Percentiles rank a stretch among this genome's conserved stretches.
These are phyloP conservation scores for Apis laboriosa DNA, from an alignment of 1,140 invertebrate species.

Conservation along the genomic window DNA sequence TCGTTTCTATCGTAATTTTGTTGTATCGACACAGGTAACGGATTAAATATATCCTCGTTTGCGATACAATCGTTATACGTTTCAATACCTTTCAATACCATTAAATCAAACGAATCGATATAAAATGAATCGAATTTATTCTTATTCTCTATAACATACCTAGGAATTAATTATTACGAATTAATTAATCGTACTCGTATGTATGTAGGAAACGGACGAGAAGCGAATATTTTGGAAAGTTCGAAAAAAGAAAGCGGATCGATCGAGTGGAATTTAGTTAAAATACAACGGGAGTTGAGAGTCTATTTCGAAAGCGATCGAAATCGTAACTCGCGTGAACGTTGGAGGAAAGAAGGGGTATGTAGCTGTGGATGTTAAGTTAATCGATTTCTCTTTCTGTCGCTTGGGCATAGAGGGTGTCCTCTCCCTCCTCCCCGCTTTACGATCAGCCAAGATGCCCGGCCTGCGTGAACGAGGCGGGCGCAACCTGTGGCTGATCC, in stretches of 20 bases:
- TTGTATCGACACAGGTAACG: too few species aligned
- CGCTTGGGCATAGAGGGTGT: slow-evolving; percentile 49
- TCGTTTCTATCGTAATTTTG: too few species aligned
- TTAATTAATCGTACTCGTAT: too few species aligned
- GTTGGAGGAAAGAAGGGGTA: slow-evolving; percentile 18
- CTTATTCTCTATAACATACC: too few species aligned
- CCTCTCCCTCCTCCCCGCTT: slow-evolving; percentile 41
- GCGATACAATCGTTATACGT: background rate
- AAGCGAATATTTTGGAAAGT: too few species aligned
- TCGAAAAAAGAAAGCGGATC: background rate
- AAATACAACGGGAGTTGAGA: background rate
- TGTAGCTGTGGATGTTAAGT: slow-evolving; percentile 53
- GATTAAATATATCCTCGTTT: background rate
- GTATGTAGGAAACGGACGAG: too few species aligned
- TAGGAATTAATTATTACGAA: too few species aligned
- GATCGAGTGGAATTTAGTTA: background rate
- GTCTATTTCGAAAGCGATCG: slow-evolving; percentile 14
- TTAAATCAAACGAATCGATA: background rate
- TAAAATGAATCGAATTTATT: background rate
- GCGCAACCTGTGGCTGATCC: slow-evolving; percentile 81
- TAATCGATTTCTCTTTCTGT: slow-evolving; percentile 67
- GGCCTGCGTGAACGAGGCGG: slow-evolving; percentile 69
- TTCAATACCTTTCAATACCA: background rate
- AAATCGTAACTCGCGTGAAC: background rate
- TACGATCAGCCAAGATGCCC: slow-evolving; percentile 64